A percentile compares a stretch with the other conserved stretches of the same genome.
These are phyloP conservation scores for Carcharodon carcharias DNA, from an alignment of 2,797 vertebrate species.

Conservation along the genomic window DNA sequence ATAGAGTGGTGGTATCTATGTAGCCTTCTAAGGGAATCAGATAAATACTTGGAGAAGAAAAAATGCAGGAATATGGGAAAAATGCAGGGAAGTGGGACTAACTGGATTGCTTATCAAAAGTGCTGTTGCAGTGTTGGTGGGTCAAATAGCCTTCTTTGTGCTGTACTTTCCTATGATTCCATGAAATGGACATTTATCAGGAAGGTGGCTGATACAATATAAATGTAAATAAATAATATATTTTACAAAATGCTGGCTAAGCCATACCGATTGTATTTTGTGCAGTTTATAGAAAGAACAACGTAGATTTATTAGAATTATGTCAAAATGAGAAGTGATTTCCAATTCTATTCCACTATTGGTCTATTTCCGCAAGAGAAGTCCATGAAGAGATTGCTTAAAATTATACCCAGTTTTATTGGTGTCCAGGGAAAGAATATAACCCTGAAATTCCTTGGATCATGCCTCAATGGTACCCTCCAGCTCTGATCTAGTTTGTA, in stretches of 20 bases:
- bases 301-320: neutral
- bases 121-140: too few species aligned
- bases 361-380: neutral
- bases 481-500: neutral
- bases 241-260: too few species aligned
- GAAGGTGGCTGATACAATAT: neutral
- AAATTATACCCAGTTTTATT: neutral
- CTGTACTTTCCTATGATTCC: too few species aligned
- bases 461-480: neutral
- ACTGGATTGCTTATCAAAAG: too few species aligned
- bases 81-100: too few species aligned
- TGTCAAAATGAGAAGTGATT: neutral
- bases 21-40: too few species aligned
- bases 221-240: too few species aligned
- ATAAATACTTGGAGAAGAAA: too few species aligned
- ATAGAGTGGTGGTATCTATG: too few species aligned
- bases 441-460: neutral
- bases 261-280: too few species aligned
- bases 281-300: neutral
- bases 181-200: neutral
- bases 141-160: too few species aligned
- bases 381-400: neutral
- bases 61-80: too few species aligned
- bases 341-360: neutral
- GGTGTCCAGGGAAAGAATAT: neutral